These are phyloP conservation scores for Dasysyrphus tricinctus DNA, from an alignment of 2,888 invertebrate species.

Conservation along the genomic window DNA sequence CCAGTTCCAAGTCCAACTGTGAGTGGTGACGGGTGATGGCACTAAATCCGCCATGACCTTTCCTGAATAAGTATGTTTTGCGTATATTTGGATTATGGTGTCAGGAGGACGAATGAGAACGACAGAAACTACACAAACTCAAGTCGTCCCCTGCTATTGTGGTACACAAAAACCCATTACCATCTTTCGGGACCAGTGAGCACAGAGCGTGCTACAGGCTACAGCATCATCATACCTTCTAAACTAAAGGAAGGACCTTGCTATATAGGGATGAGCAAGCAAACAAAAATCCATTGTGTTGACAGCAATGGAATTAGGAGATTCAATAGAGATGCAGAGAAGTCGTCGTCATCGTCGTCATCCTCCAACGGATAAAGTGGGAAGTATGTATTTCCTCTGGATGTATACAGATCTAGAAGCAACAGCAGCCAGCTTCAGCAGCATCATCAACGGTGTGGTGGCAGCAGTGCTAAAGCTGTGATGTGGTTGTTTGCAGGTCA, in stretches of 20 bases:
- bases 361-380: background rate
- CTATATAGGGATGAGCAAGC: constrained; percentile 37
- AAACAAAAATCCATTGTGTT: constrained; percentile 44
- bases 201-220: background rate
- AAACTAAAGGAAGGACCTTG: constrained; percentile 21
- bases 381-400: no score
- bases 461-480: constrained; percentile 24
- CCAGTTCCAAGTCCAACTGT: constrained; percentile 18
- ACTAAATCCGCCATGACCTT: constrained; percentile 58
- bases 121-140: constrained; percentile 37
- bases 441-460: background rate
- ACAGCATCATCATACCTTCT: background rate
- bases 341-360: constrained; percentile 21
- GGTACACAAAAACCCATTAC: constrained; percentile 55
- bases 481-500: constrained; percentile 49
- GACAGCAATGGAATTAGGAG: constrained; percentile 51
- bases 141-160: constrained; percentile 24
- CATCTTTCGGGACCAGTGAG: constrained; percentile 22
- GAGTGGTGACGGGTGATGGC: constrained; percentile 27
- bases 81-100: constrained; percentile 38
- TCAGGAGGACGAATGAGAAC: constrained; percentile 36
- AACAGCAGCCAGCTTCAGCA: background rate
- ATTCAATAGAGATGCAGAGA: constrained; percentile 43
- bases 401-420: no score
- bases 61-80: constrained; percentile 38